These are phyloP conservation scores for Ethmia dodecea DNA, from an alignment of 2,888 invertebrate genomes.

Conservation along the genomic window DNA sequence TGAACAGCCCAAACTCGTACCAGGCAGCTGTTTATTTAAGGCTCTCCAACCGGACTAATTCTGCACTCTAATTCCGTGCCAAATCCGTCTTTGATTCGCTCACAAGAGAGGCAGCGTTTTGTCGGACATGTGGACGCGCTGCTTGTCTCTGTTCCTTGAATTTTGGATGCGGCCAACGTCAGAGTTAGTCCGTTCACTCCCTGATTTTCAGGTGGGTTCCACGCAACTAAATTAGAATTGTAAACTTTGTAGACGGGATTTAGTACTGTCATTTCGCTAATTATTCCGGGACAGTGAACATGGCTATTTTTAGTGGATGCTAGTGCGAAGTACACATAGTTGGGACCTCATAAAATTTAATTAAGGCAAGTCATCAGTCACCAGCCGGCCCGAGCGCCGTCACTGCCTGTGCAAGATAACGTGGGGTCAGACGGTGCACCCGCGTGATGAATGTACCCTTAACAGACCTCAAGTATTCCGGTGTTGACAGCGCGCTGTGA, in stretches of 20 bases:
- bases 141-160: conserved; percentile 55
- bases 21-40: no score
- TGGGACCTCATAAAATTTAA: conserved; percentile 65
- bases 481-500: conserved; percentile 48
- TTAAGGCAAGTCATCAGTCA: conserved; percentile 75
- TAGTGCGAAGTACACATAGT: conserved; percentile 36
- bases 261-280: conserved; percentile 35
- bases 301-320: conserved; percentile 22
- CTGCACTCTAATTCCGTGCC: conserved; percentile 41
- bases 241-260: conserved; percentile 42
- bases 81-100: conserved; percentile 42
- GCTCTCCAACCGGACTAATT: conserved; percentile 36
- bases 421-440: conserved; percentile 68
- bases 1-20: no score
- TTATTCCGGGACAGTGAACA: conserved; percentile 15
- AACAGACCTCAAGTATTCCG: conserved; percentile 70
- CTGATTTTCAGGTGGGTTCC: conserved; percentile 52
- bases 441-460: conserved; percentile 67
- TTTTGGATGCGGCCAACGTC: conserved; percentile 54
- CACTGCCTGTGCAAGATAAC: conserved; percentile 68
- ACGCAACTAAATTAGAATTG: conserved; percentile 47
- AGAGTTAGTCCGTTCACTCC: conserved; percentile 47
- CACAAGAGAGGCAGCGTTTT: conserved; percentile 34
- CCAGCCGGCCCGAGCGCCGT: conserved; percentile 51
- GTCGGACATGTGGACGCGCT: conserved; percentile 44